A percentile compares a stretch with the other conserved stretches of the same genome.
These are phyloP conservation scores for Axis porcinus DNA, from an alignment of 2,113 vertebrate species.

Conservation along the genomic window DNA sequence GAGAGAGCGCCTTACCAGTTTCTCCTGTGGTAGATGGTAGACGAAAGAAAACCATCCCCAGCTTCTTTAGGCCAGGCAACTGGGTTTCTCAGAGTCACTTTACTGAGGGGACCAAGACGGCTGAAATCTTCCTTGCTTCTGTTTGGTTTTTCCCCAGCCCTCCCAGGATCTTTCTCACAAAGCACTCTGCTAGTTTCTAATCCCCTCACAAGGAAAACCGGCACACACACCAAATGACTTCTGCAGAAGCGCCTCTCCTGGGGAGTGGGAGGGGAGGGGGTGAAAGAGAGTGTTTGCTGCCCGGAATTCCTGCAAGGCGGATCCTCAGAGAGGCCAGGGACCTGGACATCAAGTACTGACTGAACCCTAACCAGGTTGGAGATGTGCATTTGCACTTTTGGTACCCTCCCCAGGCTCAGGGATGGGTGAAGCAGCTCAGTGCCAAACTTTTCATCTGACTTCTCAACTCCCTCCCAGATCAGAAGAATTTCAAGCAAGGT, in stretches of 20 bases:
- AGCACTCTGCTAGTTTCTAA: constrained; percentile 82
- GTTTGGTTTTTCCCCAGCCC: constrained; percentile 76
- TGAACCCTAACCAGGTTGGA: background rate
- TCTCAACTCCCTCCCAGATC: background rate
- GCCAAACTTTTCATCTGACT: background rate
- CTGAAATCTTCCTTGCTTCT: constrained; percentile 72
- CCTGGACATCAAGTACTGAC: background rate
- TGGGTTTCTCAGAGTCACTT: constrained; percentile 73
- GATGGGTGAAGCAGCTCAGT: background rate
- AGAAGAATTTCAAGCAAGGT: background rate
- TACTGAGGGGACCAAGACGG: constrained; percentile 75
- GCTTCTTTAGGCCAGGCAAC: constrained; percentile 74
- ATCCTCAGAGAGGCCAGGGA: constrained; percentile 42
- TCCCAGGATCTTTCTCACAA: constrained; percentile 81
- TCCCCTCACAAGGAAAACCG: constrained; percentile 76
- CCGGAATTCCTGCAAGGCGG: constrained; percentile 31
- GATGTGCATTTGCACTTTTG: background rate
- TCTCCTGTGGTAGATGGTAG: constrained; percentile 68
- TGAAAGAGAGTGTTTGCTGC: constrained; percentile 43
- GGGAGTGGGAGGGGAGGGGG: constrained; percentile 49
- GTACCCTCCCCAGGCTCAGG: background rate
- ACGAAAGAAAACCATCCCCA: constrained; percentile 71
- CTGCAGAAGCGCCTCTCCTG: constrained; percentile 74
- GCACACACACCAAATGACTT: constrained; percentile 77
- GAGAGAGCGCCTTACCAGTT: constrained; percentile 78